A percentile compares a stretch with the other conserved stretches of the same genome.
phyloP scores from a whole-genome alignment of 2,888 invertebrate genomes.

The Saturnia pavonia region DNA sequence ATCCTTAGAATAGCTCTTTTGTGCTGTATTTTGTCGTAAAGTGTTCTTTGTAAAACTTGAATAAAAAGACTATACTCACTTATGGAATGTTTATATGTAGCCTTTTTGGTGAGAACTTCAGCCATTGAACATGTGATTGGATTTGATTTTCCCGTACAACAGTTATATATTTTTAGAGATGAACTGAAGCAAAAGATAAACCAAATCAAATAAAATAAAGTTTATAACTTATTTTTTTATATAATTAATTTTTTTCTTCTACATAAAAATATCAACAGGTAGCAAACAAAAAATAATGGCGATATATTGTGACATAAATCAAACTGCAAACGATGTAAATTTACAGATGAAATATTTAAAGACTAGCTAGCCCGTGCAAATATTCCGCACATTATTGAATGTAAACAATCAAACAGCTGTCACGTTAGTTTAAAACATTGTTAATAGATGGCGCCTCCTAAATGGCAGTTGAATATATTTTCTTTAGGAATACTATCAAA shows the following conservation, averaged over 20 bases:
- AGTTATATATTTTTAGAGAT: constrained; percentile 45
- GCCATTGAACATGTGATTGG: constrained; percentile 38
- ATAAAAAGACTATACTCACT: constrained; percentile 35
- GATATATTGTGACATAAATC: no score
- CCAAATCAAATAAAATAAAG: not conserved
- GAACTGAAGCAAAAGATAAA: constrained; percentile 32
- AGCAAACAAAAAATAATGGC: no score
- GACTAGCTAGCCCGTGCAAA: no score
- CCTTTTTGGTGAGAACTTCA: constrained; percentile 28
- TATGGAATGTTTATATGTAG: constrained; percentile 36
- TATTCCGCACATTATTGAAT: no score
- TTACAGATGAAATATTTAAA: no score
- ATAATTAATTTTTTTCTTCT: not conserved
- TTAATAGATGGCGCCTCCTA: no score
- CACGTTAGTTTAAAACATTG: no score
- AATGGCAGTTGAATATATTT: no score
- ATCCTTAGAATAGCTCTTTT: not conserved
- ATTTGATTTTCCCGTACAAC: constrained; percentile 44
- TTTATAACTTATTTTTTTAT: not conserved
- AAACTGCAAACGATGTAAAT: no score
- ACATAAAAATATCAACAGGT: no score
- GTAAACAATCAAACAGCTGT: no score
- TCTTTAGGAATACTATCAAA: no score
- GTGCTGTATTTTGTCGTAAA: not conserved
- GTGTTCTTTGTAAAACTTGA: not conserved